Evolutionary conservation across 2,113 vertebrate genomes (phyloP).

Genomic region (Shinisaurus crocodilurus): DNA sequence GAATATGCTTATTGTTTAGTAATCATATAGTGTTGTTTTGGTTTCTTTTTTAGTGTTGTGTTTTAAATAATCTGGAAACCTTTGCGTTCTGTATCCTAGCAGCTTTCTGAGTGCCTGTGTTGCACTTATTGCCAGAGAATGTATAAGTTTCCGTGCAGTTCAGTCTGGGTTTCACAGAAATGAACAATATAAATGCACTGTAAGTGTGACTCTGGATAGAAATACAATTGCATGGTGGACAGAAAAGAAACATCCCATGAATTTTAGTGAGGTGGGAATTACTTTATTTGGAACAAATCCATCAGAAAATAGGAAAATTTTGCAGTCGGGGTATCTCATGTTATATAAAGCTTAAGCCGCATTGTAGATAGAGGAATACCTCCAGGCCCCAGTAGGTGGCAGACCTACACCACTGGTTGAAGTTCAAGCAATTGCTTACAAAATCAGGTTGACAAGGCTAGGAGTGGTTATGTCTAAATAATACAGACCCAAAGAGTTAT

Average conservation of each 20-base stretch:
- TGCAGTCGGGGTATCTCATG: background rate
- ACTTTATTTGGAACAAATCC: background rate
- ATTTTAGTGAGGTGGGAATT: background rate
- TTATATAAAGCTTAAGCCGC: background rate
- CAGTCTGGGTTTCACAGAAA: background rate
- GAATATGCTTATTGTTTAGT: background rate
- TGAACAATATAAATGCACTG: background rate
- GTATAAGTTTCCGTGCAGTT: background rate
- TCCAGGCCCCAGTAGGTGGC: constrained; percentile 1
- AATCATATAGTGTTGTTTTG: background rate
- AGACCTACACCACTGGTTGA: background rate
- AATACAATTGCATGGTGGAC: background rate
- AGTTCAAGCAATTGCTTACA: background rate
- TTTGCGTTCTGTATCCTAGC: background rate
- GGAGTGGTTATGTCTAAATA: background rate
- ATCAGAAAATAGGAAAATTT: background rate
- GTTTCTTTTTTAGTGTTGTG: background rate
- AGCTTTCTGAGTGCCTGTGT: background rate
- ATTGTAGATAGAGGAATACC: background rate
- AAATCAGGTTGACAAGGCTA: background rate
- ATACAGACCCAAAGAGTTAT: background rate
- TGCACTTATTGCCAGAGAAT: background rate
- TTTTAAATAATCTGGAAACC: background rate
- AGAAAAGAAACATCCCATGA: background rate
- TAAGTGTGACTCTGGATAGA: background rate